Conservation (phyloP, 2,797 vertebrate genomes). For the Notolabrus celidotus region DNA sequence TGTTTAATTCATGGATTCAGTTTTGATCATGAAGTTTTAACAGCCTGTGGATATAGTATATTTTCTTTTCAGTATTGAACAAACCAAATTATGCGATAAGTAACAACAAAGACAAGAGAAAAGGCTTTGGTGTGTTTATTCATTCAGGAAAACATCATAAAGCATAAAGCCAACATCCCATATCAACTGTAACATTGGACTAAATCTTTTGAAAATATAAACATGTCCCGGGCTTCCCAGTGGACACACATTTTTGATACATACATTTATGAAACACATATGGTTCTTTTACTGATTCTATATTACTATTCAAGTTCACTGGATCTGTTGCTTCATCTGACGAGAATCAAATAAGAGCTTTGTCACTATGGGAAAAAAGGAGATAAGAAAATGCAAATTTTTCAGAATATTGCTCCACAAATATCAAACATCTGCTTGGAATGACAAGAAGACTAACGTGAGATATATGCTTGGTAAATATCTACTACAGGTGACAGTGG, state of each 20-base stretch:
- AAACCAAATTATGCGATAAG: neutral
- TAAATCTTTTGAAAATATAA: conserved; percentile 25
- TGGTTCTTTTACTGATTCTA: conserved; percentile 17
- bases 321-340: neutral
- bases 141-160: conserved; percentile 13
- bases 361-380: neutral
- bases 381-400: conserved; percentile 16
- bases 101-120: conserved; percentile 17
- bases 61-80: neutral
- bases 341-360: neutral
- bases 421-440: conserved; percentile 7
- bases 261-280: too few species aligned
- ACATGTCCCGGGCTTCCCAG: neutral
- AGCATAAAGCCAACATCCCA: conserved; percentile 29
- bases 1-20: conserved; percentile 71
- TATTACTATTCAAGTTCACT: neutral
- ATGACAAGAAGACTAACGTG: conserved; percentile 1
- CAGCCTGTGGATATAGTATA: conserved; percentile 22
- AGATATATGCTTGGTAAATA: conserved; percentile 21
- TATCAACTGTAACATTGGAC: conserved; percentile 14
- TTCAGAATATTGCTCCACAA: neutral
- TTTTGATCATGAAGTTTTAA: conserved; percentile 56
- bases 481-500: neutral
- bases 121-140: conserved; percentile 26
- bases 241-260: too few species aligned